These are phyloP conservation scores for Poeciliopsis presidionis DNA, from an alignment of 2,797 vertebrate genomes.

Conservation along the genomic window DNA sequence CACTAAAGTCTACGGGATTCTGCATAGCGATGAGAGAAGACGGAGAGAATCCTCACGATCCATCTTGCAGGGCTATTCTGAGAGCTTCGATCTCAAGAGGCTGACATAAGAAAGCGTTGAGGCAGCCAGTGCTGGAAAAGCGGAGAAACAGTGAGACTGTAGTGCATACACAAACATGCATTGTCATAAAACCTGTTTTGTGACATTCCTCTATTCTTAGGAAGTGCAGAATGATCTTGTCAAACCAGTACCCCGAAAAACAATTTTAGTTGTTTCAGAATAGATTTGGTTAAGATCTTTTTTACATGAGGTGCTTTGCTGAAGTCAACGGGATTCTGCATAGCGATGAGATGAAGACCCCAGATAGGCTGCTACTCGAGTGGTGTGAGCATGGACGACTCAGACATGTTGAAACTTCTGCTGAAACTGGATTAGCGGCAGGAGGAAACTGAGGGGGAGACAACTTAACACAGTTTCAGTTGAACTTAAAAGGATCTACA, in stretches of 20 bases:
- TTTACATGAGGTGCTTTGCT: slow-evolving; percentile 43
- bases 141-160: not conserved
- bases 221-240: slow-evolving; percentile 5
- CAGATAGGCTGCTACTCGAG: slow-evolving; percentile 33
- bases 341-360: slow-evolving; percentile 13
- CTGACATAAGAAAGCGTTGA: slow-evolving; percentile 12
- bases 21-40: slow-evolving; percentile 32
- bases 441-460: too few species aligned
- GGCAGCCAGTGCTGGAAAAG: slow-evolving; percentile 9
- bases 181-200: not conserved
- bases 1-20: slow-evolving; percentile 35
- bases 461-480: too few species aligned
- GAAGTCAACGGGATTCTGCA: slow-evolving; percentile 38
- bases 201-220: not conserved
- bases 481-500: too few species aligned
- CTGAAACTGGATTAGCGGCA: too few species aligned
- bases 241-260: slow-evolving; percentile 21
- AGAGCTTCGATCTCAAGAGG: slow-evolving; percentile 18
- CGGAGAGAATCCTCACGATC: slow-evolving; percentile 24
- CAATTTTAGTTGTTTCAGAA: slow-evolving; percentile 40
- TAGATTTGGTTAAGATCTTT: slow-evolving; percentile 57
- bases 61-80: slow-evolving; percentile 16
- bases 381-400: slow-evolving; percentile 36
- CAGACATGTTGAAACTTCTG: not conserved
- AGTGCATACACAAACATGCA: not conserved